Evolutionary conservation across 1,140 invertebrate species (phyloP).

Genomic region (Caenorhabditis latens): DNA sequence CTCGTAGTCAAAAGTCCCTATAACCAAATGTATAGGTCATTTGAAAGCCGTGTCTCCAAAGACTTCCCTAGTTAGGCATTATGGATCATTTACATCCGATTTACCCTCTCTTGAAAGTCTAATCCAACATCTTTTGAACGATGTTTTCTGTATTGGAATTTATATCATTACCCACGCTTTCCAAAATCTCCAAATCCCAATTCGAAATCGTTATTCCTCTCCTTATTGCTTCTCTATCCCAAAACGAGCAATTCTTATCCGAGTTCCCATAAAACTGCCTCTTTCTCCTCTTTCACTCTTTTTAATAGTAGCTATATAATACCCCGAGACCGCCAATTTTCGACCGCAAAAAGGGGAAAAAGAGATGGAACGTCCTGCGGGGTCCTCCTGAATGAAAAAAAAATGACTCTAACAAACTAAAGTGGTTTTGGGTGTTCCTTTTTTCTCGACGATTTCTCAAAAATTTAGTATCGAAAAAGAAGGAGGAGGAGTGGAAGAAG

Average conservation of each 20-base stretch:
- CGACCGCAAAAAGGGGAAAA: not conserved
- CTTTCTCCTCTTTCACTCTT: too few species aligned
- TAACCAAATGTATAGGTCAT: too few species aligned
- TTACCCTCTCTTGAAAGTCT: too few species aligned
- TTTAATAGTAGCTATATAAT: conserved; percentile 39
- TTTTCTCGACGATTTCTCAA: not conserved
- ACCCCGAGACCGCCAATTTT: conserved; percentile 2
- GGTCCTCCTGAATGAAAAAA: not conserved
- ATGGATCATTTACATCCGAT: too few species aligned
- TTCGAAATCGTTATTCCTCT: not conserved
- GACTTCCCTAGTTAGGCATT: too few species aligned
- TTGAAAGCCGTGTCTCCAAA: too few species aligned
- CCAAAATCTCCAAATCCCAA: not conserved
- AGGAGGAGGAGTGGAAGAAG: not conserved
- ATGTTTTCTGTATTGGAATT: too few species aligned
- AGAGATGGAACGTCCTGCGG: not conserved
- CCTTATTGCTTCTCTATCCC: not conserved
- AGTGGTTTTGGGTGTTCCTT: conserved; percentile 1
- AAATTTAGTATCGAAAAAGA: conserved; percentile 1
- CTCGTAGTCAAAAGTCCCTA: too few species aligned
- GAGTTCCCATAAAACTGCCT: conserved; percentile 35
- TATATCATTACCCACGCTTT: too few species aligned
- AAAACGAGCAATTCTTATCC: not conserved
- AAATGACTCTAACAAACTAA: not conserved
- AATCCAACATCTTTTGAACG: too few species aligned